A percentile compares a stretch with the other conserved stretches of the same genome.
Conservation (phyloP, 2,888 invertebrate genomes). For the Thyatira batis region DNA sequence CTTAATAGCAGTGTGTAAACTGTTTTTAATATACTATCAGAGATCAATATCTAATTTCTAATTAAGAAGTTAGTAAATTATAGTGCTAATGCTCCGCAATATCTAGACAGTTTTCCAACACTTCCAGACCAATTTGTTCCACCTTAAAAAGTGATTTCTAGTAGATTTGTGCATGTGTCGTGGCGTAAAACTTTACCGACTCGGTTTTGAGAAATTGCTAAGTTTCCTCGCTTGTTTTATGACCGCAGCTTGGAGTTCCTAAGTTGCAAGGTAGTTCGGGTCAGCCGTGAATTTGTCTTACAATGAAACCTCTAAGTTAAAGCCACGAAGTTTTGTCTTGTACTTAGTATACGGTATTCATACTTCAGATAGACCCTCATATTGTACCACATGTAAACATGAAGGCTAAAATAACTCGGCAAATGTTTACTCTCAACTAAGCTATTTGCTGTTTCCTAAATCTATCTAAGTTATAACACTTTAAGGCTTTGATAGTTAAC, state of each 20-base stretch:
- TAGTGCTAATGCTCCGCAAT: too few species aligned
- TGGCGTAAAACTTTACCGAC: background rate
- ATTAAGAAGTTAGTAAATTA: too few species aligned
- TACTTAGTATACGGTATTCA: conserved; percentile 18
- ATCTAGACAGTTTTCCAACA: too few species aligned
- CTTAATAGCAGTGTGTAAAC: too few species aligned
- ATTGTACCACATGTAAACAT: background rate
- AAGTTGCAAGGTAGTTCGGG: conserved; percentile 15
- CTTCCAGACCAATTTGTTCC: too few species aligned
- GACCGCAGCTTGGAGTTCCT: background rate
- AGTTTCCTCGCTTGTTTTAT: background rate
- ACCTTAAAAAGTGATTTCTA: too few species aligned
- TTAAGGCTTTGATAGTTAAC: too few species aligned
- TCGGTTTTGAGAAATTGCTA: background rate
- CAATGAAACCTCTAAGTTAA: conserved; percentile 25
- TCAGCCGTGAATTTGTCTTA: conserved; percentile 34
- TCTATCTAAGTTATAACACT: too few species aligned
- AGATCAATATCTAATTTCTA: too few species aligned
- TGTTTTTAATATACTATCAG: too few species aligned
- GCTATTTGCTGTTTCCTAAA: too few species aligned
- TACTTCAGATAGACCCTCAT: background rate
- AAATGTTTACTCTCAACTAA: too few species aligned
- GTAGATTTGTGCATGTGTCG: background rate
- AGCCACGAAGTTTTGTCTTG: conserved; percentile 25
- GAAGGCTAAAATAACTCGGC: background rate